Evolutionary conservation across 2,113 vertebrate genomes (phyloP), one percentile per base, ranked within the genome.

Genomic region (Hirundichthys speculiger): DNA sequence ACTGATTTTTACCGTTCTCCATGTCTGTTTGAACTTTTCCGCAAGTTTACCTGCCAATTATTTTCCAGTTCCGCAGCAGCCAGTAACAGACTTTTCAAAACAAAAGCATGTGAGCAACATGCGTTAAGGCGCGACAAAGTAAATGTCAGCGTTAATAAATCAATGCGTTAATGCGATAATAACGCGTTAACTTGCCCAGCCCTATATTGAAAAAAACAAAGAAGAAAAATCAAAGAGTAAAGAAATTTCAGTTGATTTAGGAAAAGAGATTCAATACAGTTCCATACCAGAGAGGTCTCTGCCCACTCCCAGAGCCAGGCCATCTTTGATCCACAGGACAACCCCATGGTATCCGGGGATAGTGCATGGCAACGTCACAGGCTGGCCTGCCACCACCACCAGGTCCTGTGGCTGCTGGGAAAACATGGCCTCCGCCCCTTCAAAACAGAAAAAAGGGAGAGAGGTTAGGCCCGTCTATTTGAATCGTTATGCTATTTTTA

Each of bases 241-340:
- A 2, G 9, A n/a, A n/a, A n/a, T n/a, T n/a, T n/a, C n/a, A 10
- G 5, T 34, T 5, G 30, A 34, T 34, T 6, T 10, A 34, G 30
- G 30, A 9, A 69, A 62, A 42, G 38, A 9, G 46, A 25, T 53
- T 47, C 56, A 42, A 61, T 34, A 20, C 9, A 19, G n/a, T 45
- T 18, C 66, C 92, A 92, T 93, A 99, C 98, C 96, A 25, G 96
- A 94, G 62, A 99, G 96, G 74, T 98, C 96, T 74, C 97, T 92
- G 62, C 97, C 97, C 2, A 98, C 95, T 0, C 98, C 98, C 0
- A 99, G 91, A 2, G 97, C 98, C 25, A 99, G 88, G 63, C 97
- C 97, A 0, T 99, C 96, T 80, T 98, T 98, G 77, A 98, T 97
- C 98, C 98, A 99, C 13, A 99, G 93, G 47, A 99, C 96, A 0